phyloP scores from a whole-genome alignment of 2,797 vertebrate species.

The Tenualosa thibaudeaui region DNA sequence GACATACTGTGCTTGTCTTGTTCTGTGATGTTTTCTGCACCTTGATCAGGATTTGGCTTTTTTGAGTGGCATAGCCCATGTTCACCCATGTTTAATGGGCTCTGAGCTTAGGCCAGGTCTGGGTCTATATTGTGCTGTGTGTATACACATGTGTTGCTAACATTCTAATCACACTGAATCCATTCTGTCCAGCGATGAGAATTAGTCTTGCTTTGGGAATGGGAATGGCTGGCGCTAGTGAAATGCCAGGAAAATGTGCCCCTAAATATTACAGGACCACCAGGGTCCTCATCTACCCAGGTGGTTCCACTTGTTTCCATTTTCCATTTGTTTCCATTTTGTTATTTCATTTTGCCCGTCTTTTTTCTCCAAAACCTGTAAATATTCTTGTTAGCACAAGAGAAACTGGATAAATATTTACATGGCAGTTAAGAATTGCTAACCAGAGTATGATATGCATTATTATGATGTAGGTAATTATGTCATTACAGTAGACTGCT shows the following conservation, averaged over 20 bases:
- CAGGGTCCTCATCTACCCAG: constrained; percentile 23
- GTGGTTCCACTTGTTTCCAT: constrained; percentile 23
- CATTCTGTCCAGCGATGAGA: background rate
- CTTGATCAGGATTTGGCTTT: background rate
- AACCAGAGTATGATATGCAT: constrained; percentile 24
- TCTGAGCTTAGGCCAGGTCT: background rate
- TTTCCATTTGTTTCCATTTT: constrained; percentile 25
- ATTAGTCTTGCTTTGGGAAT: constrained; percentile 11
- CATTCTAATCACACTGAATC: background rate
- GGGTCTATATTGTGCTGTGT: background rate
- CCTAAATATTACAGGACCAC: constrained; percentile 19
- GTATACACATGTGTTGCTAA: background rate
- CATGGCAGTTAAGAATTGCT: constrained; percentile 16
- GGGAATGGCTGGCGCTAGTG: background rate
- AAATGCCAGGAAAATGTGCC: constrained; percentile 18
- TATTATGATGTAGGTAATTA: constrained; percentile 11
- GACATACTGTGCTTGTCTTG: background rate
- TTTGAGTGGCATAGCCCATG: background rate
- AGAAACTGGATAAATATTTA: constrained; percentile 26
- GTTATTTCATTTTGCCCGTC: constrained; percentile 7
- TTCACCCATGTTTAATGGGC: background rate
- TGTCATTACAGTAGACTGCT: constrained; percentile 11
- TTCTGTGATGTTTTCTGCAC: background rate
- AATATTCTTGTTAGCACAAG: constrained; percentile 27
- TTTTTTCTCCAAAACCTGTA: constrained; percentile 16